These are phyloP conservation scores for Betta splendens DNA, from an alignment of 2,797 vertebrate species.

Conservation along the genomic window DNA sequence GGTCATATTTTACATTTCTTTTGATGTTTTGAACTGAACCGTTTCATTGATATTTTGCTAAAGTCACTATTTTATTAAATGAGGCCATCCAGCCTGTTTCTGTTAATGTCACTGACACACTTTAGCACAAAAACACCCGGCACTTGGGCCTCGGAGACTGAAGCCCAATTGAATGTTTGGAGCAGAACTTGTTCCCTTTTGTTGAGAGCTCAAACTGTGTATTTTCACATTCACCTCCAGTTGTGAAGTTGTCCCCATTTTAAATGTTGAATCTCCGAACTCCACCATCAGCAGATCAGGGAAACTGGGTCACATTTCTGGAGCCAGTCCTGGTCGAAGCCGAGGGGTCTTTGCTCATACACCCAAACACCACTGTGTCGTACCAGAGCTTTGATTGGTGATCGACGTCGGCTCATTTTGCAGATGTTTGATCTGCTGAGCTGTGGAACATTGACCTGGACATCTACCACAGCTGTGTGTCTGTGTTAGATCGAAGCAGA, in stretches of 20 bases:
- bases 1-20: conserved; percentile 28
- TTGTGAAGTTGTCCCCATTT: too few species aligned
- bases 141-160: conserved; percentile 30
- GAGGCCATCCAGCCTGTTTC: too few species aligned
- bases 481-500: too few species aligned
- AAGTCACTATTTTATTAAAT: conserved; percentile 25
- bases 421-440: conserved; percentile 10
- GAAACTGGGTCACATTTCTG: too few species aligned
- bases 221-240: conserved; percentile 20
- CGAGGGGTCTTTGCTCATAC: too few species aligned
- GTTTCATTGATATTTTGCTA: conserved; percentile 6
- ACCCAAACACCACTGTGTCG: too few species aligned
- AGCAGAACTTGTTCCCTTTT: conserved; percentile 52
- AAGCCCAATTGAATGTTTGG: conserved; percentile 21
- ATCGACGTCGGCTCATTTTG: background rate
- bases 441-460: too few species aligned
- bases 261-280: background rate
- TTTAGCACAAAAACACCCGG: conserved; percentile 21
- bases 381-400: background rate
- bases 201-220: conserved; percentile 38
- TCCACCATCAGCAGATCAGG: too few species aligned
- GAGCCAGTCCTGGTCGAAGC: too few species aligned
- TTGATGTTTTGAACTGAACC: conserved; percentile 24
- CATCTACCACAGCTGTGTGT: too few species aligned
- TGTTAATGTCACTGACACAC: conserved; percentile 10